Base-by-base conservation (phyloP, 2,888 invertebrate genomes). In the Drosophila greeni region DNA sequence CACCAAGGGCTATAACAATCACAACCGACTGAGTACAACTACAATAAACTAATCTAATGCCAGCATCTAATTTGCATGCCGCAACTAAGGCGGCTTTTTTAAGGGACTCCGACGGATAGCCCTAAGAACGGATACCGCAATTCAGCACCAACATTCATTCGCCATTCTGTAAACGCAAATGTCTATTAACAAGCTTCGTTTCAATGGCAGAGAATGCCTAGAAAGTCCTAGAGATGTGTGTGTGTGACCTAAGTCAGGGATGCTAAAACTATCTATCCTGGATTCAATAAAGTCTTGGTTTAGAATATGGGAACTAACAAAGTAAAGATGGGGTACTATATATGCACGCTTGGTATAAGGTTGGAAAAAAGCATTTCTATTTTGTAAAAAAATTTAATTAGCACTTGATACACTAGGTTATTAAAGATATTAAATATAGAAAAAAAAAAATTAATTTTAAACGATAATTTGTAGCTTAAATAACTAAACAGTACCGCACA, bases 1-100 rank as follows among this genome's bases (percentile, higher is more conserved):
- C 61, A 55, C 59, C 68, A 60, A 31, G 51, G 69, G 48, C 80
- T 61, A 76, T 72, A 82, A 76, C 76, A 72, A 69, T 69, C 70
- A 74, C 74, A 39, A 60, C 40, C 37, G 18, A 62, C 49, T 53
- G 18, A 18, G 14, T 5, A 14, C 29, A 14, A 66, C 52, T 53
- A 65, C 61, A 56, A 66, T 64, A 59, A 26, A 72, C 73, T 66
- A 62, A 72, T 70, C 75, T 75, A 77, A 81, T 73, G 73, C 34
- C 51, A 36, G 62, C 61, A 64, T 72, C 20, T 72, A 76, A 74
- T 70, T 68, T 66, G 65, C 53, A 61, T 66, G 49, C 51, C 26
- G 11, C 45, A 23, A 20, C 57, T 49, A 45, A 53, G 58, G 65
- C 39, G 62, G 75, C 68, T 45, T 81, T 78, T 81, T 78, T 62